Base-by-base conservation (phyloP, 2,113 vertebrate genomes). In the Oryzias celebensis region DNA sequence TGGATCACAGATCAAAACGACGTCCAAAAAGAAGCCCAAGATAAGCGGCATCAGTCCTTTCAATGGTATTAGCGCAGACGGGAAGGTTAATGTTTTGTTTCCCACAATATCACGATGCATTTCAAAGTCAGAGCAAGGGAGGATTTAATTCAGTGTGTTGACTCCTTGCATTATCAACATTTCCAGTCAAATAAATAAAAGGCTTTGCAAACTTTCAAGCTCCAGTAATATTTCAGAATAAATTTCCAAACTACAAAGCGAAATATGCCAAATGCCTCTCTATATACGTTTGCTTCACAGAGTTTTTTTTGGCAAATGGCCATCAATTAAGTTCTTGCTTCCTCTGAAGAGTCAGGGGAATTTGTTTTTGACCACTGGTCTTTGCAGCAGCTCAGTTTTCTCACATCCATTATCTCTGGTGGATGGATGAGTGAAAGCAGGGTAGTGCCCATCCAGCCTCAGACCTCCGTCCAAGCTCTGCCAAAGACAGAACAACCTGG, bases 1-100 rank as follows among this genome's bases (percentile, higher is more conserved):
- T 73, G 52, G 73, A 80, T 84, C 67, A 71, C 76, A 78, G 77
- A 84, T 84, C 82, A 78, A 57, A 70, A 68, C 57, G 83, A 78
- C 48, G 73, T 83, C 85, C 81, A 82, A 71, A 82, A 71, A 80
- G 78, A 58, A 77, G 70, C 22, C 64, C 20, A 71, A 63, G 64
- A 78, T 46, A 54, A 60, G 46, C 54, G 23, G 56, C 13, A 24
- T 13, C 7, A 14, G 61, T 47, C 44, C 45, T 58, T 62, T 70
- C n/a, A 36, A 17, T 41, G 58, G 54, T 72, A 53, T 58, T 4
- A 10, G 43, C 58, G 60, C 58, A 55, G 1, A 60, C 16, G 7
- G 8, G 41, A 45, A 56, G 58, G 36, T 18, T 48, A 44, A 45
- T 54, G 51, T 65, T 66, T 23, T 22, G 3, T 10, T 53, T 26